A percentile compares a stretch with the other conserved stretches of the same genome.
Conservation (phyloP, 2,113 vertebrate species). For the Apodemus speciosus region DNA sequence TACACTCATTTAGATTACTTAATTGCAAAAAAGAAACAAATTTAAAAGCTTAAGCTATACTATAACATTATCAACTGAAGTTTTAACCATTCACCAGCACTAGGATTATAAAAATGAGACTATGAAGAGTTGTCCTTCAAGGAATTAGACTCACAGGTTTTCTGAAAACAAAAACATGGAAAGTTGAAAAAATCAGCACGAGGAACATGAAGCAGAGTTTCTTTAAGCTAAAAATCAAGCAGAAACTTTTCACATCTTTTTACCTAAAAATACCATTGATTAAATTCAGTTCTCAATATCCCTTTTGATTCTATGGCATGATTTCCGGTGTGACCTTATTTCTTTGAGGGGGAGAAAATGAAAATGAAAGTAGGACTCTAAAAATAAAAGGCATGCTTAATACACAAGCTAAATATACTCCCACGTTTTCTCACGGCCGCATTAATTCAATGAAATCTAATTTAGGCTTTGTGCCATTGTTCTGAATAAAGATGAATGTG, state of each 20-base stretch:
- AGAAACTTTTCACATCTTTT: constrained; percentile 8
- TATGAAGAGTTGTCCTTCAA: neutral
- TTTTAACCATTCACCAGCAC: neutral
- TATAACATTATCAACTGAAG: neutral
- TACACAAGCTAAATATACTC: constrained; percentile 69
- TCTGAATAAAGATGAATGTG: constrained; percentile 63
- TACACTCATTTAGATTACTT: neutral
- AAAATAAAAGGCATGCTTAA: constrained; percentile 77
- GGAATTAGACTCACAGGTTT: neutral
- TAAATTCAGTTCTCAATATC: constrained; percentile 49
- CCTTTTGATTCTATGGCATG: constrained; percentile 26
- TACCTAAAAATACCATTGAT: constrained; percentile 59
- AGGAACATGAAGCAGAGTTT: neutral
- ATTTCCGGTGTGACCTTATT: constrained; percentile 60
- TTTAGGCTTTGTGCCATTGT: constrained; percentile 19
- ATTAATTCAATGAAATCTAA: constrained; percentile 66
- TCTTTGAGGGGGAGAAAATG: constrained; percentile 50
- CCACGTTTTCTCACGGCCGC: constrained; percentile 57
- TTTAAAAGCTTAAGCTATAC: neutral
- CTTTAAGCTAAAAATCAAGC: neutral
- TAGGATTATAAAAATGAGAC: neutral
- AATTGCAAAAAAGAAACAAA: neutral
- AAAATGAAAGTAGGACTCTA: constrained; percentile 71
- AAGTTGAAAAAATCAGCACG: neutral
- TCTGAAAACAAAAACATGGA: neutral